Evolutionary conservation across 2,113 vertebrate genomes (phyloP).

Genomic region (Catharus fuscescens): DNA sequence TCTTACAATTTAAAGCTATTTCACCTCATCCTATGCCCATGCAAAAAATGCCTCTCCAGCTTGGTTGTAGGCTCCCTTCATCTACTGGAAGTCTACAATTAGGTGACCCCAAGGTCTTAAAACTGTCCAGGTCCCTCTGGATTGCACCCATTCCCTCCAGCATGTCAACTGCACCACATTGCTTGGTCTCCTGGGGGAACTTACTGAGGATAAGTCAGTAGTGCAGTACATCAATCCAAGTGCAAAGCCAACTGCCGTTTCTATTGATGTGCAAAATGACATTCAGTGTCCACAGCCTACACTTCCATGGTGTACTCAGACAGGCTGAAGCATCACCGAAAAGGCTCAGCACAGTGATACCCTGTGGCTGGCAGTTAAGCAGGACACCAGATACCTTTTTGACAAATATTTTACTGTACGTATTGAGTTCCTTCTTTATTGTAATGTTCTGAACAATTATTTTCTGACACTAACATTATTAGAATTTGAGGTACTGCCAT

Average conservation of each 20-base stretch:
- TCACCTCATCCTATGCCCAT: not conserved
- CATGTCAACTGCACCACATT: too few relatives aligned
- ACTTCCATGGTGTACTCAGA: rapidly evolving
- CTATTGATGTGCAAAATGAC: not conserved
- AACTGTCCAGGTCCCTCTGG: not conserved
- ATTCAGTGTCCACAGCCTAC: not conserved
- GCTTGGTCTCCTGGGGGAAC: not conserved
- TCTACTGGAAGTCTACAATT: not conserved
- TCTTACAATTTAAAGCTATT: not conserved
- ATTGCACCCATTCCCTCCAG: not conserved
- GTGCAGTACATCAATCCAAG: not conserved
- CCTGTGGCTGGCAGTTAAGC: rapidly evolving
- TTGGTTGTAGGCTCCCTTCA: not conserved
- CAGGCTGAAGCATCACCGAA: not conserved
- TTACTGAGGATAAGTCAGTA: not conserved
- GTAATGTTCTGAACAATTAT: not conserved
- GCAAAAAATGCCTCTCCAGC: not conserved
- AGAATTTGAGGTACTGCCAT: not conserved
- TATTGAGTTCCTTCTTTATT: not conserved
- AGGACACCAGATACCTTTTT: not conserved
- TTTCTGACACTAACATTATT: not conserved
- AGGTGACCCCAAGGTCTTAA: not conserved
- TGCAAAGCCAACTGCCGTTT: not conserved
- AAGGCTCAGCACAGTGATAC: not conserved
- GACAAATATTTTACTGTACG: not conserved